Evolutionary conservation across 2,797 vertebrate species (phyloP).

Genomic region (Ambastaia sidthimunki): DNA sequence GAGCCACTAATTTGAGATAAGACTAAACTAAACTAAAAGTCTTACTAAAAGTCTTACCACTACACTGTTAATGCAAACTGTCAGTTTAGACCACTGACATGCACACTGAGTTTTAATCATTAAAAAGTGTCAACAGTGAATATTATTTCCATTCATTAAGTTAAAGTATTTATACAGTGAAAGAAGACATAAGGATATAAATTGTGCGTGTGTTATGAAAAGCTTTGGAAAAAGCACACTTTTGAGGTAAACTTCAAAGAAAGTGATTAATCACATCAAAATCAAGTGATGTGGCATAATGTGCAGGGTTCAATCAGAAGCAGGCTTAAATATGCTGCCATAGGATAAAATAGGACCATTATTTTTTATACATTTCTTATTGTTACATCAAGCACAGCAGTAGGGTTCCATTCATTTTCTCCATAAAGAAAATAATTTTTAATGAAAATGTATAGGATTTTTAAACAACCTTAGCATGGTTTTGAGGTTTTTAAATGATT

Average conservation of each 20-base stretch:
- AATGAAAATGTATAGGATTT: no score
- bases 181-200: not conserved
- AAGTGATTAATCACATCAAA: constrained; percentile 24
- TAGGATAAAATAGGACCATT: not conserved
- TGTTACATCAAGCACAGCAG: not conserved
- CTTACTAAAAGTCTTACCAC: not conserved
- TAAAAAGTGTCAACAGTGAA: not conserved
- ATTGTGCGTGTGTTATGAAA: not conserved
- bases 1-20: not conserved
- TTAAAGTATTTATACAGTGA: not conserved
- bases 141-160: not conserved
- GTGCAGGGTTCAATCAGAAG: constrained; percentile 35
- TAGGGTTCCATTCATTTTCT: not conserved
- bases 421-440: no score
- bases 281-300: constrained; percentile 33
- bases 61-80: constrained; percentile 16
- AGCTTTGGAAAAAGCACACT: not conserved
- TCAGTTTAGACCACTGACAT: not conserved
- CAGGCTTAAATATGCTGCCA: constrained; percentile 48
- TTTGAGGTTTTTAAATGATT: not conserved
- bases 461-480: no score
- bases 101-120: not conserved
- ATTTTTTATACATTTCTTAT: not conserved
- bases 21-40: constrained; percentile 6
- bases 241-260: not conserved